Conservation (phyloP, 2,797 vertebrate genomes). For the Lepilemur ruficaudatus region DNA sequence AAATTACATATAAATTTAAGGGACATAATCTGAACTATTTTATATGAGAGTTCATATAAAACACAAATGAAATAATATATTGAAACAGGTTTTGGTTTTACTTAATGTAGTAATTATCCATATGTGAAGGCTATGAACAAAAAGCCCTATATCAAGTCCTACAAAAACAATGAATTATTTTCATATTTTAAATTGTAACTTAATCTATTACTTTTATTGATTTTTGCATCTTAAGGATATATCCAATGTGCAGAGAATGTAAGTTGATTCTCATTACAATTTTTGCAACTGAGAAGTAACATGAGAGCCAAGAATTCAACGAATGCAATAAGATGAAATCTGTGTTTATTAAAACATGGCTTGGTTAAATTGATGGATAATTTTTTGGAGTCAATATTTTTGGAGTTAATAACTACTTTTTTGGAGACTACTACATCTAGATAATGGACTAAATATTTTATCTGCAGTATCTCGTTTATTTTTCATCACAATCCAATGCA, state of each 20-base stretch:
- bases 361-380: neutral
- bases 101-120: neutral
- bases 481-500: neutral
- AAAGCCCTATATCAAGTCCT: neutral
- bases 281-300: neutral
- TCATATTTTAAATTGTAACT: neutral
- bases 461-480: neutral
- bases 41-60: neutral
- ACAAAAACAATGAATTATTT: neutral
- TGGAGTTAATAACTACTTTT: neutral
- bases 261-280: neutral
- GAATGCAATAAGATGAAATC: neutral
- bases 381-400: neutral
- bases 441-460: neutral
- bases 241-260: neutral
- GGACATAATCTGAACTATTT: neutral
- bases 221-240: neutral
- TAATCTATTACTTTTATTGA: neutral
- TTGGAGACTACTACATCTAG: neutral
- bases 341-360: neutral
- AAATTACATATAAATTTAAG: neutral
- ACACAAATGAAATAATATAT: neutral
- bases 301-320: neutral
- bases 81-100: neutral
- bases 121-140: neutral